Base-by-base conservation (phyloP, 2,888 invertebrate genomes). In the Ferdinandea cuprea region DNA sequence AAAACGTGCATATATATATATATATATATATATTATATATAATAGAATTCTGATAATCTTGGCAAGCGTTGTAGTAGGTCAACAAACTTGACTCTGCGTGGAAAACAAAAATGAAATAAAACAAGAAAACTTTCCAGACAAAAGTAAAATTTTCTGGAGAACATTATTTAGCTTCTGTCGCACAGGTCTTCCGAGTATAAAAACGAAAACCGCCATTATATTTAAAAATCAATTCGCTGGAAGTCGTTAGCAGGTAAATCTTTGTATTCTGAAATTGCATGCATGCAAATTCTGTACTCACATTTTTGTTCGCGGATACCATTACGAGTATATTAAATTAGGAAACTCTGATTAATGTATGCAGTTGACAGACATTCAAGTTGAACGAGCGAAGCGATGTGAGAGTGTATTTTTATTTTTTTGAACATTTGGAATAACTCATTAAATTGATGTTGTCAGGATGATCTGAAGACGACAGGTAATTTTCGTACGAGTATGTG, bases 261-360 rank as follows among this genome's bases (percentile, higher is more conserved):
- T 30, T 58, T 74, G 25, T 58, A 5, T 21, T 11, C 15, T n/a
- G 19, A 32, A 65, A 19, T 17, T 65, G 65, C 73, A 58, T 25
- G 25, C 40, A 65, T 63, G 76, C 52, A 37, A 50, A 37, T 15
- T 15, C 61, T 17, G 48, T 28, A 54, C 52, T 44, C 65, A 35
- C 15, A 54, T 46, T 37, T 59, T 54, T 71, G 59, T 32, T 68
- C 15, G 25, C 28, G 9, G 35, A 19, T 54, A 17, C n/a, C 42
- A n/a, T 58, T 7, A 11, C 48, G 25, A 44, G 21, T 72, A 63
- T 50, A 81, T 81, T 71, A 76, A 81, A 81, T 81, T 81, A 81
- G 44, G 69, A 81, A 81, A 81, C 63, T 81, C 76, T 77, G 80
- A 81, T 81, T 81, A 81, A 76, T 50, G 76, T 59, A 46, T 81